phyloP scores from a whole-genome alignment of 2,797 vertebrate species.

The Pteronotus mesoamericanus region DNA sequence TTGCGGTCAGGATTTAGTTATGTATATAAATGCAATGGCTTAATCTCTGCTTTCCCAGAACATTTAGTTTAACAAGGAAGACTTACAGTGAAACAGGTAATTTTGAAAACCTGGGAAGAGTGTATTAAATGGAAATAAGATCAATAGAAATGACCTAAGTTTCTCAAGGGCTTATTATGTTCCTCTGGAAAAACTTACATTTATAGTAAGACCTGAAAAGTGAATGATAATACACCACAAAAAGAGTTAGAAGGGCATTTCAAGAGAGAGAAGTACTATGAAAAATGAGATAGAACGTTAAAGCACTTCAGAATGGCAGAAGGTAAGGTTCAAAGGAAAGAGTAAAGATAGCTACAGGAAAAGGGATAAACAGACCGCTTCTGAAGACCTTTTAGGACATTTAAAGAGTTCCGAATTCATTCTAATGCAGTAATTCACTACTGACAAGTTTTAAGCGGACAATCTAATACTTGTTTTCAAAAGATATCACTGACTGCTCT shows the following conservation, averaged over 20 bases:
- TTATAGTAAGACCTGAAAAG: not conserved
- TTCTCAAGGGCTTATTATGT: not conserved
- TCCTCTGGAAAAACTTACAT: not conserved
- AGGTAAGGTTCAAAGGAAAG: not conserved
- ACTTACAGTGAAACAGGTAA: not conserved
- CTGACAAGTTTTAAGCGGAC: not conserved
- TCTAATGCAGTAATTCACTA: not conserved
- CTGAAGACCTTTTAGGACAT: not conserved
- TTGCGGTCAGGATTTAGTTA: not conserved
- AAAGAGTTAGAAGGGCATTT: not conserved
- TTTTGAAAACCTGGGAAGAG: not conserved
- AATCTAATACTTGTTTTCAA: not conserved
- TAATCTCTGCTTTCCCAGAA: not conserved
- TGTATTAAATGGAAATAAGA: not conserved
- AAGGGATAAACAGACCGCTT: not conserved
- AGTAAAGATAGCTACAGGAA: not conserved
- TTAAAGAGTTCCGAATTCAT: not conserved
- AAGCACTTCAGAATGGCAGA: not conserved
- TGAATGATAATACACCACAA: not conserved
- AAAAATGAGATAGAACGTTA: not conserved
- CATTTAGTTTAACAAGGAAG: not conserved
- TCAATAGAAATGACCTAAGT: not conserved
- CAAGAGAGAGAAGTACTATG: not conserved
- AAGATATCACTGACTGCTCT: not conserved
- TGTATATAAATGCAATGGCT: not conserved